A percentile compares a stretch with the other conserved stretches of the same genome.
phyloP scores from a whole-genome alignment of 1,140 invertebrate genomes.

The Micrasema longulum region DNA sequence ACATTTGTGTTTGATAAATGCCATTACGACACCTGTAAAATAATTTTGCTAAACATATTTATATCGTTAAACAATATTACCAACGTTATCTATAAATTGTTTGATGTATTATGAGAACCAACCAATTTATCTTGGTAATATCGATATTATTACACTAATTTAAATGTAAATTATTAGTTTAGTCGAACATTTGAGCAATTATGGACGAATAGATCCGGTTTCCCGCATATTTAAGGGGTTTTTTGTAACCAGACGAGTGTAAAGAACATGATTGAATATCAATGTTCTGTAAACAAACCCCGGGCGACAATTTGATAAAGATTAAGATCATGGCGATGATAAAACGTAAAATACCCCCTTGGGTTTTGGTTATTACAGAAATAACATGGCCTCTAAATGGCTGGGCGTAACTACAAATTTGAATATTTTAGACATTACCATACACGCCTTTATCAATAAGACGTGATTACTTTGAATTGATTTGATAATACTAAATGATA shows the following conservation, averaged over 20 bases:
- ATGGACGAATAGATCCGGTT: constrained; percentile 44
- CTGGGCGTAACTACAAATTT: constrained; percentile 19
- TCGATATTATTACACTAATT: constrained; percentile 45
- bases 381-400: constrained; percentile 21
- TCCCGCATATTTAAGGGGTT: constrained; percentile 35
- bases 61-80: not conserved
- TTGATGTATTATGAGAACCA: constrained; percentile 33
- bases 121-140: constrained; percentile 33
- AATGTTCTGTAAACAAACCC: constrained; percentile 41
- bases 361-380: not conserved
- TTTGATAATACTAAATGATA: constrained; percentile 5
- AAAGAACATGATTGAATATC: constrained; percentile 42
- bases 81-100: not conserved
- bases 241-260: constrained; percentile 37
- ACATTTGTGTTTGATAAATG: too few relatives aligned
- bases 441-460: constrained; percentile 34
- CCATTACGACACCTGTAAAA: not conserved
- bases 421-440: constrained; percentile 28
- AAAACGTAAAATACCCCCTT: constrained; percentile 4
- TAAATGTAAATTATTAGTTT: constrained; percentile 47
- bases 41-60: not conserved
- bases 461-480: constrained; percentile 23
- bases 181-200: constrained; percentile 28
- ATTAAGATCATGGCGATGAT: constrained; percentile 23
- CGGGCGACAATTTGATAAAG: constrained; percentile 46